Evolutionary conservation across 2,888 invertebrate genomes (phyloP).

Genomic region (Eristalis tenax): DNA sequence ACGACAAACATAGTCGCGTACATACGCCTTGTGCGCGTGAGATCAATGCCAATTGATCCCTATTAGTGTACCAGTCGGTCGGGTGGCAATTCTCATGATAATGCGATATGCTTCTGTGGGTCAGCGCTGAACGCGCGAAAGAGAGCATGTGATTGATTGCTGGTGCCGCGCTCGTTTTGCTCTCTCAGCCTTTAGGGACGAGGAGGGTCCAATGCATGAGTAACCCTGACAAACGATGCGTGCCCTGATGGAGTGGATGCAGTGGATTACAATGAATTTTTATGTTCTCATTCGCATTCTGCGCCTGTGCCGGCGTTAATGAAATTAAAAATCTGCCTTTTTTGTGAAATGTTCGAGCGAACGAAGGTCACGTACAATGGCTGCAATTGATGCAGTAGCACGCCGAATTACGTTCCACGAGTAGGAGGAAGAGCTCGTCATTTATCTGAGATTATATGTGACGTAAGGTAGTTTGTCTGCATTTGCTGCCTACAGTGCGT

Average conservation of each 20-base stretch:
- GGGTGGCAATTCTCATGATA: conserved; percentile 27
- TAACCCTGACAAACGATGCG: conserved; percentile 38
- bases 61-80: conserved; percentile 24
- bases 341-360: neutral
- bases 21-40: neutral
- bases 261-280: conserved; percentile 6
- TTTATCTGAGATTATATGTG: neutral
- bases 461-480: neutral
- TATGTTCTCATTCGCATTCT: neutral
- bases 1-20: neutral
- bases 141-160: neutral
- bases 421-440: neutral
- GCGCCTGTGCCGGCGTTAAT: conserved; percentile 8
- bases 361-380: neutral
- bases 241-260: conserved; percentile 11
- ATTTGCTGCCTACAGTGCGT: neutral
- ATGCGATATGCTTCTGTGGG: conserved; percentile 43
- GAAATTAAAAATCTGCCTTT: conserved; percentile 1
- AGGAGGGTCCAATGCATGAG: conserved; percentile 37
- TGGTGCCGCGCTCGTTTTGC: neutral
- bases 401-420: neutral
- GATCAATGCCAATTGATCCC: conserved; percentile 57
- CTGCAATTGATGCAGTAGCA: neutral
- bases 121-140: conserved; percentile 15
- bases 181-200: neutral